phyloP scores from a whole-genome alignment of 1,140 invertebrate species.

The Triops cancriformis region DNA sequence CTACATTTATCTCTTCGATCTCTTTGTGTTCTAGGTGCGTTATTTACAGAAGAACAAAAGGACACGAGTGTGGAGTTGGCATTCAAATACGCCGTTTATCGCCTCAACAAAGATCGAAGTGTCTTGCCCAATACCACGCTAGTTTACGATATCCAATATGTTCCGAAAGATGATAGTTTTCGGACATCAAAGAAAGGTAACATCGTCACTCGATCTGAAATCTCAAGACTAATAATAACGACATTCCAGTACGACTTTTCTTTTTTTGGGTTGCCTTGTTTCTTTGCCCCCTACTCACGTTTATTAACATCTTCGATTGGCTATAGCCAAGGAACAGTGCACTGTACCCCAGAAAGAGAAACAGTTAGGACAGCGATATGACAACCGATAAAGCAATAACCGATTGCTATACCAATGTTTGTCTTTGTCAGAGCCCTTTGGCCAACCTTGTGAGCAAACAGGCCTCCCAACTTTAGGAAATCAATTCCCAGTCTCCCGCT shows the following conservation, averaged over 20 bases:
- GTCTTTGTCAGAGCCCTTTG: too few species aligned
- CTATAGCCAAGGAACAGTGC: background rate
- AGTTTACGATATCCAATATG: slow-evolving; percentile 83
- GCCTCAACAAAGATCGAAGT: slow-evolving; percentile 75
- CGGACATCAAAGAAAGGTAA: slow-evolving; percentile 83
- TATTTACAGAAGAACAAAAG: slow-evolving; percentile 79
- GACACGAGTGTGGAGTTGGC: slow-evolving; percentile 74
- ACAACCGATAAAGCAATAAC: background rate
- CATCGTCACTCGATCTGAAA: slow-evolving; percentile 25
- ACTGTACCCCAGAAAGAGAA: background rate
- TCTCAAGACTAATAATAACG: slow-evolving; percentile 10
- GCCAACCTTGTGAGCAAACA: too few species aligned
- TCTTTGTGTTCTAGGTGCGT: slow-evolving; percentile 61
- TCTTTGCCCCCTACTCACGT: slow-evolving; percentile 24
- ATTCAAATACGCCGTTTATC: slow-evolving; percentile 87
- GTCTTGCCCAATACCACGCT: slow-evolving; percentile 75
- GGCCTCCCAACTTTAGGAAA: too few species aligned
- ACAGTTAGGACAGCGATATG: background rate
- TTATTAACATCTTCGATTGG: background rate
- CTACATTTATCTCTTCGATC: background rate
- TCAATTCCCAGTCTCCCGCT: too few species aligned
- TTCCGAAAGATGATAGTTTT: slow-evolving; percentile 76
- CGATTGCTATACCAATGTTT: background rate
- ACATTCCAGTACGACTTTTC: background rate
- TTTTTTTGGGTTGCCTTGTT: background rate